These are phyloP conservation scores for Emys orbicularis DNA, from an alignment of 2,797 vertebrate species.

Conservation along the genomic window DNA sequence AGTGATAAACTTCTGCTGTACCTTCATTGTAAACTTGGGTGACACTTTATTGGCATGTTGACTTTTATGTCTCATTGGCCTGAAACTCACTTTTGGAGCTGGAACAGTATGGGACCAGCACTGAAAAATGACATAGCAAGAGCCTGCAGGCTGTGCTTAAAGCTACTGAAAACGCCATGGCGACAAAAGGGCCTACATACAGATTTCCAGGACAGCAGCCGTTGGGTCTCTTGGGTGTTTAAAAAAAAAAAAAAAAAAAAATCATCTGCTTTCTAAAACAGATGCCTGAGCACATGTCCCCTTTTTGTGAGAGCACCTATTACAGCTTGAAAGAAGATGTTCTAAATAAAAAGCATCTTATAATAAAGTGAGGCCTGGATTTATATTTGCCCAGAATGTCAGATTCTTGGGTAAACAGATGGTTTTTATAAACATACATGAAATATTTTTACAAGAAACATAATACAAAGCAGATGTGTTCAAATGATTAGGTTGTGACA, in stretches of 20 bases:
- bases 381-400: not conserved
- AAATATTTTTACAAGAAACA: not conserved
- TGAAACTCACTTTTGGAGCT: fast-evolving
- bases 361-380: not conserved
- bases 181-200: not conserved
- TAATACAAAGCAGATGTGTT: fast-evolving
- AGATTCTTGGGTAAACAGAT: not conserved
- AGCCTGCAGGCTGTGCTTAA: not conserved
- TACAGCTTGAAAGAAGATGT: not conserved
- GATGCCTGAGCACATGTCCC: not conserved
- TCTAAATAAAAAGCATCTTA: not conserved
- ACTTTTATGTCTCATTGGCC: not conserved
- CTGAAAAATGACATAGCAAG: not conserved
- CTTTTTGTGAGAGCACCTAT: not conserved
- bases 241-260: not conserved
- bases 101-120: fast-evolving
- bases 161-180: not conserved
- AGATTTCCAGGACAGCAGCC: not conserved
- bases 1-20: fast-evolving
- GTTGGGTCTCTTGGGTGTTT: not conserved
- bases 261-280: not conserved
- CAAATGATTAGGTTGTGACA: fast-evolving
- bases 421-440: not conserved
- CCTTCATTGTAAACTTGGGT: not conserved
- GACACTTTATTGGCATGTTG: not conserved